Evolutionary conservation across 1,140 invertebrate genomes (phyloP).

Genomic region (Maniola jurtina): DNA sequence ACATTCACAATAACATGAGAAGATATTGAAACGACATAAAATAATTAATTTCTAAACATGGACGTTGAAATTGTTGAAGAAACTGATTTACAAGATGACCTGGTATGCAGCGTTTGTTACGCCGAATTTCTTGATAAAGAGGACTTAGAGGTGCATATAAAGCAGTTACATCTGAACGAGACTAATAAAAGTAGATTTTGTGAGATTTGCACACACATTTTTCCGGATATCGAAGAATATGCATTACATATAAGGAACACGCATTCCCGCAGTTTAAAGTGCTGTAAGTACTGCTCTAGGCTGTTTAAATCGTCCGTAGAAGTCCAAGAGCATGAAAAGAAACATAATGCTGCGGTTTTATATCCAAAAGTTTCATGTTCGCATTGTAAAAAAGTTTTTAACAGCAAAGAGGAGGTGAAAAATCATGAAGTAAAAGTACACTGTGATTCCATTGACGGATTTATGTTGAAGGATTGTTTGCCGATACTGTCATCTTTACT

Average conservation of each 20-base stretch:
- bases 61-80: conserved; percentile 13
- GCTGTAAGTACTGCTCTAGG: conserved; percentile 49
- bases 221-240: conserved; percentile 37
- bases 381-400: conserved; percentile 42
- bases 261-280: conserved; percentile 40
- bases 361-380: conserved; percentile 41
- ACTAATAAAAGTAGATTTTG: conserved; percentile 33
- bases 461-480: conserved; percentile 42
- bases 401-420: conserved; percentile 34
- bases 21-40: background rate
- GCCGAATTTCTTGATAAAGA: conserved; percentile 62
- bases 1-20: background rate
- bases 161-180: conserved; percentile 44
- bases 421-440: conserved; percentile 49
- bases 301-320: conserved; percentile 33
- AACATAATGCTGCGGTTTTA: conserved; percentile 34
- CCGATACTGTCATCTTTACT: conserved; percentile 45
- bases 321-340: conserved; percentile 43
- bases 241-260: conserved; percentile 44
- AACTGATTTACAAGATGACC: conserved; percentile 33
- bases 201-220: conserved; percentile 39
- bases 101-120: conserved; percentile 49
- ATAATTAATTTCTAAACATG: background rate
- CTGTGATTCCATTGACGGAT: conserved; percentile 35
- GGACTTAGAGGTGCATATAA: conserved; percentile 51